phyloP scores from a whole-genome alignment of 1,140 invertebrate species.

The Calephelis virginiensis region DNA sequence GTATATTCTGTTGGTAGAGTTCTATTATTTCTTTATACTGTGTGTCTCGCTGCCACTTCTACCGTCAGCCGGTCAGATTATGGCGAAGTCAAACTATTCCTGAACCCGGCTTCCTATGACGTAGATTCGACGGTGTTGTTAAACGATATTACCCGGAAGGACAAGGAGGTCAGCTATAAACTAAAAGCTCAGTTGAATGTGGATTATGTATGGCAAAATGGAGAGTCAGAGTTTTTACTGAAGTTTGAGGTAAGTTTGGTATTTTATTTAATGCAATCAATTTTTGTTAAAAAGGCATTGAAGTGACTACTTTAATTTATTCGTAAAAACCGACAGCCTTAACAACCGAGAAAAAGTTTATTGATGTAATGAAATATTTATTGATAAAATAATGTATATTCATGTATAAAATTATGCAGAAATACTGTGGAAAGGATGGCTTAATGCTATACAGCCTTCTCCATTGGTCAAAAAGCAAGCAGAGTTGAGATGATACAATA shows the following conservation, averaged over 20 bases:
- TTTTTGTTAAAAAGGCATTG: too few species aligned
- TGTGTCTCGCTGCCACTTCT: conserved; percentile 14
- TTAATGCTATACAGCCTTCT: too few species aligned
- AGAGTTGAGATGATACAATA: too few species aligned
- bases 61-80: conserved; percentile 22
- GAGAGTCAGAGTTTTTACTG: conserved; percentile 15
- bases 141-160: conserved; percentile 27
- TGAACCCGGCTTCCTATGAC: conserved; percentile 23
- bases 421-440: too few species aligned
- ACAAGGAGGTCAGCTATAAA: conserved; percentile 32
- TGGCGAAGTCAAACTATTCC: conserved; percentile 26
- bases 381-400: too few species aligned
- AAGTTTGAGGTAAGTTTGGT: conserved; percentile 26
- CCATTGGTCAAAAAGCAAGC: too few species aligned
- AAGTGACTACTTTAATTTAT: too few species aligned
- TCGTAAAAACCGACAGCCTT: too few species aligned
- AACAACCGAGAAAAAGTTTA: too few species aligned
- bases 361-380: too few species aligned
- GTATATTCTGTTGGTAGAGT: background rate
- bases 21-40: conserved; percentile 9
- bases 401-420: too few species aligned
- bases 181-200: conserved; percentile 26
- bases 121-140: conserved; percentile 31
- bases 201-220: conserved; percentile 20
- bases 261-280: too few species aligned